phyloP scores from a whole-genome alignment of 2,888 invertebrate genomes.

The Uropetala carovei region DNA sequence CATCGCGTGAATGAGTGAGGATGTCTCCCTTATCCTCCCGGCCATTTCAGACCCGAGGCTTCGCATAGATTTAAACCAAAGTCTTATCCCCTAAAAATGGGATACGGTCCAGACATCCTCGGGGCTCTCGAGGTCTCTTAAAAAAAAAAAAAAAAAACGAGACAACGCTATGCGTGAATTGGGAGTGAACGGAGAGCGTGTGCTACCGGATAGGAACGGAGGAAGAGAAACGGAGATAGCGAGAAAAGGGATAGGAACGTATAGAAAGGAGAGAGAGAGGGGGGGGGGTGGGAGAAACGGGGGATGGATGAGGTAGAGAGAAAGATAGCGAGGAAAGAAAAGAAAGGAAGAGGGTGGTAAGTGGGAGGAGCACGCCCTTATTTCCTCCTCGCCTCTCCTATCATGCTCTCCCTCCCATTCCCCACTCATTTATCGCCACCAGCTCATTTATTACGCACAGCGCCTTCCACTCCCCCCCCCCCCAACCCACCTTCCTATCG shows the following conservation, averaged over 20 bases:
- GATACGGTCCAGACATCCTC: too few relatives aligned
- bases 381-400: too few relatives aligned
- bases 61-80: too few relatives aligned
- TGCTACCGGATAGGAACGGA: neutral
- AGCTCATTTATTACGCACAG: constrained; percentile 6
- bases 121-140: too few relatives aligned
- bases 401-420: neutral
- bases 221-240: neutral
- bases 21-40: too few relatives aligned
- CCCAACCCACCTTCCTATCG: too few relatives aligned
- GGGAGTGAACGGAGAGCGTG: neutral
- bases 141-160: too few relatives aligned
- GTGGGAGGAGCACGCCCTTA: neutral
- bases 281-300: neutral
- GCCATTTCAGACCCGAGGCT: too few relatives aligned
- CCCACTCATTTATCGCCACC: constrained; percentile 4
- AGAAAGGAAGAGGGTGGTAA: too few relatives aligned
- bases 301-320: neutral
- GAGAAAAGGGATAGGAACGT: neutral
- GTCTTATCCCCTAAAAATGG: too few relatives aligned
- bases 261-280: neutral
- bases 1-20: too few relatives aligned
- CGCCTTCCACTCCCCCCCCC: neutral
- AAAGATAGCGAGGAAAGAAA: neutral
- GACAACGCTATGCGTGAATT: too few relatives aligned